phyloP scores from a whole-genome alignment of 1,140 invertebrate species.

The Heliconius congener region DNA sequence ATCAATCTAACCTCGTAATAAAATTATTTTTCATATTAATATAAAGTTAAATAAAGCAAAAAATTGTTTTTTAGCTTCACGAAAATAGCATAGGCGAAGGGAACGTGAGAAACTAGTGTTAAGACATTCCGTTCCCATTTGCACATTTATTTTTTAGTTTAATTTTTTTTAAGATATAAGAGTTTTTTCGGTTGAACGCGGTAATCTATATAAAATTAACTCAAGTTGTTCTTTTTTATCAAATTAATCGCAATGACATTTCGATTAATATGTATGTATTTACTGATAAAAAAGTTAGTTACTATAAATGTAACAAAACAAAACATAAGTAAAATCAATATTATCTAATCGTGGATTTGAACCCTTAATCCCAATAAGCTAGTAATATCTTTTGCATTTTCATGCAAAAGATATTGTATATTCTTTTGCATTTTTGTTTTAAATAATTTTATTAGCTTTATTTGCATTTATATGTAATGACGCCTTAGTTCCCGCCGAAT shows the following conservation, averaged over 20 bases:
- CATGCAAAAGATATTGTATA: not conserved
- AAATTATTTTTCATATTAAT: not conserved
- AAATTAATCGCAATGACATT: not conserved
- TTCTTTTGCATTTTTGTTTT: not conserved
- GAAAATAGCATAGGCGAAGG: not conserved
- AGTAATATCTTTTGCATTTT: not conserved
- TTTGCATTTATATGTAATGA: no score
- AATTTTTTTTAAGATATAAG: not conserved
- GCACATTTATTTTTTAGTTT: no score
- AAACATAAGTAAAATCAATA: not conserved
- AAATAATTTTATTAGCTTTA: not conserved
- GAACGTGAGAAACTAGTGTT: not conserved
- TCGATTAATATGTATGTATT: not conserved
- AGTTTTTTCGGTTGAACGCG: not conserved
- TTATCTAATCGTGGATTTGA: not conserved
- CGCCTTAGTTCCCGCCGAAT: no score
- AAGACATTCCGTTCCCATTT: not conserved
- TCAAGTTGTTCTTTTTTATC: no score
- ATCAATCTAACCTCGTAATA: slow-evolving; percentile 2
- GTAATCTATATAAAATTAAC: no score
- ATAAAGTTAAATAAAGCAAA: not conserved
- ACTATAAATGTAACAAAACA: not conserved
- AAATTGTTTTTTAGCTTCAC: not conserved
- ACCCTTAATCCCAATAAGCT: not conserved
- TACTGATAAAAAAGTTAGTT: no score